A percentile compares a stretch with the other conserved stretches of the same genome.
phyloP scores from a whole-genome alignment of 2,113 vertebrate species.

The Serinus canaria region DNA sequence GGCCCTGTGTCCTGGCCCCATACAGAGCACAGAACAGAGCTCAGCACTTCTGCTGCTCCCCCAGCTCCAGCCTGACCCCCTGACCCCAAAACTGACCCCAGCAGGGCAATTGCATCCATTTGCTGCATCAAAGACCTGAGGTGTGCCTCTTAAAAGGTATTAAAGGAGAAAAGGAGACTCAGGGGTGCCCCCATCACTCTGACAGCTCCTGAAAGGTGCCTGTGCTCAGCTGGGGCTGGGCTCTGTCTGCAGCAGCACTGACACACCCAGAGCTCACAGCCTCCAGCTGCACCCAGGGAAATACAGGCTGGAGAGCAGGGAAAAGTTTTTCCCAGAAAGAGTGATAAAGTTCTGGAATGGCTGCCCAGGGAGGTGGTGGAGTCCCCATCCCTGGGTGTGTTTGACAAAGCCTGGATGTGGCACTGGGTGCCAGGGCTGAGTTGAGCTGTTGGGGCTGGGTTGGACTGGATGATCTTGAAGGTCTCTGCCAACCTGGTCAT shows the following conservation, averaged over 20 bases:
- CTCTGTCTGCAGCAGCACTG: not conserved
- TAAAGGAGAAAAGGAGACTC: not conserved
- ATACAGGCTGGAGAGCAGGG: not conserved
- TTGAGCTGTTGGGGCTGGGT: not conserved
- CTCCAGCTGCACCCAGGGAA: not conserved
- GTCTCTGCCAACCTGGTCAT: not conserved
- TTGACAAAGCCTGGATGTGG: not conserved
- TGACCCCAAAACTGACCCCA: not conserved
- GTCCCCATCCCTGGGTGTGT: not conserved
- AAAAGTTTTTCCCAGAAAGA: not conserved
- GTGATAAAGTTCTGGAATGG: not conserved
- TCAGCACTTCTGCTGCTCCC: not conserved
- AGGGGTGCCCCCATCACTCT: not conserved
- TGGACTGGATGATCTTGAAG: fast-evolving
- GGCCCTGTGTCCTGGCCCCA: not conserved
- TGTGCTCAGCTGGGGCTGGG: not conserved
- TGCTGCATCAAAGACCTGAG: not conserved
- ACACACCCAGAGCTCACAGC: not conserved
- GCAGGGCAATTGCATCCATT: not conserved
- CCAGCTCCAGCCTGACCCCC: not conserved
- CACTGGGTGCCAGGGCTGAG: not conserved
- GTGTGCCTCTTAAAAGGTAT: not conserved
- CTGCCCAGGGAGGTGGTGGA: not conserved
- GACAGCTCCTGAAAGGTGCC: not conserved
- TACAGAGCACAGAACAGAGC: not conserved